Base-by-base conservation (phyloP, 2,888 invertebrate genomes). In the Acleris holmiana region DNA sequence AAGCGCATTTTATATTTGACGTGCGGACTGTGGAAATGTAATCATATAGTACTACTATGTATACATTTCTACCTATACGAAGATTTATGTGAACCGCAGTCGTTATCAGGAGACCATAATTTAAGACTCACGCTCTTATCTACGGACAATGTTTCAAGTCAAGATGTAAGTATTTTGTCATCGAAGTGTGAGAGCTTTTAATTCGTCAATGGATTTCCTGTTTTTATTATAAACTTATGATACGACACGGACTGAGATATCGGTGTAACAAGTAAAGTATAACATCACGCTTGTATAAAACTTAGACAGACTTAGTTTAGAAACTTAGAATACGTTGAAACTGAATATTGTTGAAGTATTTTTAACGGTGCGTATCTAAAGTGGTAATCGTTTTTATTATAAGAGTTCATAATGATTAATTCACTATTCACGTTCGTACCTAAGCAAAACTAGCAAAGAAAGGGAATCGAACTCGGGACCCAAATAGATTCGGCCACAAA, bases 81-180 rank as follows among this genome's bases (percentile, higher is more conserved):
- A 79, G 79, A 86, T 86, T 85, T 83, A 86, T 85, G 75, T 68
- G 73, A 75, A 79, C 81, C 80, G 76, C 76, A 76, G 73, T 76
- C 78, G 82, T 83, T 88, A 88, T 88, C 89, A 59, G 56, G 55
- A 61, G 66, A 68, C 72, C 79, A 80, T 84, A 80, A 80, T 74
- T 81, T 78, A 82, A 76, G 77, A 71, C 73, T 74, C 69, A 76
- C 18, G 19, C 75, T 68, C 70, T 76, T 83, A 86, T 83, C 80
- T 74, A 18, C 51, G 19, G 55, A 62, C 62, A 53, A 46, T 67
- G 46, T 56, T 61, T 67, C 57, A 67, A 66, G 58, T 57, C 63
- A 59, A 65, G 50, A 25, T 58, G 46, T 61, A n/a, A n/a, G n/a
- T n/a, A 68, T 69, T 72, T 69, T 69, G 66, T 67, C 64, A 60